A percentile compares a stretch with the other conserved stretches of the same genome.
phyloP scores from a whole-genome alignment of 1,140 invertebrate species.

The Tyrophagus putrescentiae region DNA sequence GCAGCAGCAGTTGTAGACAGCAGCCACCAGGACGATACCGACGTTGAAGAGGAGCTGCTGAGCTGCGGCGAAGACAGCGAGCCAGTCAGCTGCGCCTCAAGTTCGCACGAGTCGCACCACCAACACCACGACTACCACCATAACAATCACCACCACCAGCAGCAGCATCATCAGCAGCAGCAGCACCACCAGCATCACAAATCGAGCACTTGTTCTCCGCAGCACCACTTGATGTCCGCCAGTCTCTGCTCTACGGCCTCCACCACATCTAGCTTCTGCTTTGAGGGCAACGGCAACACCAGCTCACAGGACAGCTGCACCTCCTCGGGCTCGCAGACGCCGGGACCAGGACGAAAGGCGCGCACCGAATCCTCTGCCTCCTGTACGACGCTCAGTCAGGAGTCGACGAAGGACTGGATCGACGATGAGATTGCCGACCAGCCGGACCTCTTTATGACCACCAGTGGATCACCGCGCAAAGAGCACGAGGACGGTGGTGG shows the following conservation, averaged over 20 bases:
- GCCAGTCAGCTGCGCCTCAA: background rate
- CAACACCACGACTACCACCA: background rate
- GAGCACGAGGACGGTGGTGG: background rate
- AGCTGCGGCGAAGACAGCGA: background rate
- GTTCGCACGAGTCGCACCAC: background rate
- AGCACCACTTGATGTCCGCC: no score
- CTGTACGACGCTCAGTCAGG: slow-evolving; percentile 46
- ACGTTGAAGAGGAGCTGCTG: background rate
- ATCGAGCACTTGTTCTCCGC: no score
- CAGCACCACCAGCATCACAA: background rate
- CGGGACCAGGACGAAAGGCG: background rate
- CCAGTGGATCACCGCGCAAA: slow-evolving; percentile 20
- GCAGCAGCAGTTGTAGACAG: background rate
- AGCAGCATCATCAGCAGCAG: background rate
- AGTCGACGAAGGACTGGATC: slow-evolving; percentile 50
- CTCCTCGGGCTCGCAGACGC: background rate
- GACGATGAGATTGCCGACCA: slow-evolving; percentile 83
- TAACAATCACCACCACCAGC: background rate
- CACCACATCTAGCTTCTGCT: background rate
- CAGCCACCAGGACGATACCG: background rate
- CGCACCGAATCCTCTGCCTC: background rate
- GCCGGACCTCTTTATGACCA: slow-evolving; percentile 53
- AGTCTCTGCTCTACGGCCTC: background rate
- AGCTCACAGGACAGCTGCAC: background rate
- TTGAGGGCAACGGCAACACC: no score